Evolutionary conservation across 2,888 invertebrate genomes (phyloP), one percentile per base, ranked within the genome.

Genomic region (Saturnia pavonia): DNA sequence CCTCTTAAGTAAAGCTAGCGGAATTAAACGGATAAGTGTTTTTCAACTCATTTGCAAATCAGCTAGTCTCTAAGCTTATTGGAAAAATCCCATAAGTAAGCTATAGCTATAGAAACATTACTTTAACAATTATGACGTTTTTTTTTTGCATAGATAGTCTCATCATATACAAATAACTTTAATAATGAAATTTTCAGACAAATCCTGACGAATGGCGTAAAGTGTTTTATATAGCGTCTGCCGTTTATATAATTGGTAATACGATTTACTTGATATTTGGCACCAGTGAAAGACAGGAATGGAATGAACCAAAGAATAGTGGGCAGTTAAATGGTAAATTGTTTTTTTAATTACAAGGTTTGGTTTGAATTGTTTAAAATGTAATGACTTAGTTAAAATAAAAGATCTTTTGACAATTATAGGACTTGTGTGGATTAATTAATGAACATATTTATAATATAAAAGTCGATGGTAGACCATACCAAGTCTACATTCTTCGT

Each of bases 211-310:
- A 96, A 82, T 97, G 97, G 97, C 94, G 95, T 66, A 93, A 94
- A 42, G 95, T 97, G 14, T 97, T 97, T 88, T 96, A 96, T 81
- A 88, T 96, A 54, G 94, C 97, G 0, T 95, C 96, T 0, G 94
- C 88, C 0, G 86, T 97, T 68, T 97, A 96, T 80, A 85, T 96
- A 16, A 78, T 94, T 0, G 95, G 96, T 11, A 96, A 96, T 80
- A 83, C 95, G 0, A 88, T 96, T 72, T 97, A 95, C 82, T 79
- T 96, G 0, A 80, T 96, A 16, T 96, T 96, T 79, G 96, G 96
- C 7, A 95, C 95, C 54, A 95, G 95, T 11, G 92, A 94, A 73
- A 90, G 94, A 4, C 97, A 97, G 82, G 83, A 92, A 19, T 97
- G 97, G 97, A 96, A 96, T 78, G 94, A 95, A 74, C 89, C 90